Percentiles rank a stretch among this genome's conserved stretches.
Conservation (phyloP, 2,797 vertebrate genomes). For the Garrulus glandarius region DNA sequence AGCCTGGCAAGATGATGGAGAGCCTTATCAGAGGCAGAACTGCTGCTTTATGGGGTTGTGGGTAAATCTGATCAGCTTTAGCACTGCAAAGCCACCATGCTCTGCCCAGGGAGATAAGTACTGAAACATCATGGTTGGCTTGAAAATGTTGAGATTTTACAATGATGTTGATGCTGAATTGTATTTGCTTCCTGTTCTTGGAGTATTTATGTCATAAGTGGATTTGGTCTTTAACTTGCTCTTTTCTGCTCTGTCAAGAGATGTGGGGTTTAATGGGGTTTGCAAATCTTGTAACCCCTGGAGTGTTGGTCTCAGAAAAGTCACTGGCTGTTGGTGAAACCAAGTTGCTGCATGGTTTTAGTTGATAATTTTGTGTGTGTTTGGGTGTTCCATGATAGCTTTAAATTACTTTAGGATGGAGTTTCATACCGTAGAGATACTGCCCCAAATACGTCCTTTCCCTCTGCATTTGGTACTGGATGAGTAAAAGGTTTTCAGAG, state of each 20-base stretch:
- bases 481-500: conserved; percentile 29
- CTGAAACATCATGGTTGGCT: not conserved
- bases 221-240: not conserved
- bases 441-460: not conserved
- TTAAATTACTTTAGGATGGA: not conserved
- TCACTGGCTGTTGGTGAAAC: not conserved
- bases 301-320: accelerated
- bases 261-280: not conserved
- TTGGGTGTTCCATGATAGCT: accelerated
- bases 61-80: not conserved
- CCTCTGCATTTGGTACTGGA: conserved; percentile 24
- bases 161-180: accelerated
- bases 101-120: not conserved
- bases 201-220: not conserved
- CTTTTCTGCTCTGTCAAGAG: not conserved
- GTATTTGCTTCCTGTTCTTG: not conserved
- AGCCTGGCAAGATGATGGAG: not conserved
- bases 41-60: not conserved
- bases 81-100: accelerated
- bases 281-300: not conserved
- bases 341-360: not conserved
- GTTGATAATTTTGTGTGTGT: not conserved
- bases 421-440: conserved; percentile 33
- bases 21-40: not conserved
- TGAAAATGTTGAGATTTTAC: not conserved